Evolutionary conservation across 2,797 vertebrate genomes (phyloP), one percentile per base, ranked within the genome.

Genomic region (Craterocephalus amniculus): DNA sequence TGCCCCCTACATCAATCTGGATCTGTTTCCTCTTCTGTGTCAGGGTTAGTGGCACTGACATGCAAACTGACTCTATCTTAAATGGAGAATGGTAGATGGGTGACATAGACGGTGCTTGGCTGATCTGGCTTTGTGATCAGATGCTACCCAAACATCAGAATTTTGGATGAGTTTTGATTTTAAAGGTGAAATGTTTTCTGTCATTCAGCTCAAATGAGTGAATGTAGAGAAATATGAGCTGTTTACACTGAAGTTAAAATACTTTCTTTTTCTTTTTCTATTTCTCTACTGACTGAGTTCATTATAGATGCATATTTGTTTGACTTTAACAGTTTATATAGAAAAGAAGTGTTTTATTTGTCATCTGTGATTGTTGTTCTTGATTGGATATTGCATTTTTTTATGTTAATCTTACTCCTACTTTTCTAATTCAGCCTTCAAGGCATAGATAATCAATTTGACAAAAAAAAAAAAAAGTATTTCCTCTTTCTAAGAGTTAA

Each of bases 31-130:
- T 55, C 58, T 57, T 65, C 54, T 78, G 59, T 63, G 13, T 57
- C 10, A 0, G 38, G 63, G 76, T 76, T 54, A n/a, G 16, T 58
- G 70, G 87, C 72, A 81, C 85, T 77, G 80, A 76, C 79, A 83
- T 75, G 40, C 32, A 79, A 66, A 85, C 73, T 63, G 4, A 38
- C 59, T 70, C 72, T 76, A 70, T 82, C 78, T 81, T 14, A 11
- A 8, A 74, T 27, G 45, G 31, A 55, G 27, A 58, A 14, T 4
- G 38, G 29, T 31, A 24, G 55, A 18, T 9, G 16, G 38, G 29
- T 8, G 1, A 45, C n/a, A 45, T 16, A 70, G 24, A 48, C 9
- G 0, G 48, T 1, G 1, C 3, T 52, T 12, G 34, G 75, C 51
- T 73, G 58, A 65, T 70, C 36, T 26, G 62, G 32, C 56, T 43